Evolutionary conservation across 2,888 invertebrate genomes (phyloP).

Genomic region (Scelioninae gen. 1): DNA sequence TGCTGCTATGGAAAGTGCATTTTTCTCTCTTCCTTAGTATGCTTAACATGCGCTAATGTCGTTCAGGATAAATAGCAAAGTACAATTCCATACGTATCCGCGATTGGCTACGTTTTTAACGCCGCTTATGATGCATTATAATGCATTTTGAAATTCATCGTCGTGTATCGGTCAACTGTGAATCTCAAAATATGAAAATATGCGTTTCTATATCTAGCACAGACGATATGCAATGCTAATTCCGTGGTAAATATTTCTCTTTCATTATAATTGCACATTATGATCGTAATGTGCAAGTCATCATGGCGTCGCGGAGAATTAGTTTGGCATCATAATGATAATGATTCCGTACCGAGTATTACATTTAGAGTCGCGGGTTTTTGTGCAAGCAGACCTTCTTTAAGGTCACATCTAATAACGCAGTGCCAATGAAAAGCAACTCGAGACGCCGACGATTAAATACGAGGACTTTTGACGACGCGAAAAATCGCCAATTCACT

Average conservation of each 20-base stretch:
- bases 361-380: slow-evolving; percentile 27
- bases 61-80: slow-evolving; percentile 58
- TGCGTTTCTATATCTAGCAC: too few relatives aligned
- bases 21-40: slow-evolving; percentile 72
- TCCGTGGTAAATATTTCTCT: background rate
- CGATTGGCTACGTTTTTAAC: slow-evolving; percentile 47
- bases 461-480: slow-evolving; percentile 75
- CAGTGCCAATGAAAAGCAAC: slow-evolving; percentile 60
- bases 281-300: background rate
- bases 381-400: slow-evolving; percentile 54
- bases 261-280: background rate
- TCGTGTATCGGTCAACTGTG: background rate
- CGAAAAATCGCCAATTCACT: slow-evolving; percentile 80
- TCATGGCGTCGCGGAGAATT: background rate
- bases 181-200: background rate
- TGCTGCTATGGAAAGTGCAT: slow-evolving; percentile 76
- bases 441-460: slow-evolving; percentile 49
- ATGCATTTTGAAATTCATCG: slow-evolving; percentile 30
- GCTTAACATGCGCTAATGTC: slow-evolving; percentile 66
- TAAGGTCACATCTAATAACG: slow-evolving; percentile 67
- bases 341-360: slow-evolving; percentile 11
- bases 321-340: slow-evolving; percentile 19
- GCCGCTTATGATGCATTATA: slow-evolving; percentile 48
- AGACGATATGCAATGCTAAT: background rate
- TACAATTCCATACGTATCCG: slow-evolving; percentile 53